Conservation (phyloP, 2,797 vertebrate genomes). For the Hafferia zeledoni region DNA sequence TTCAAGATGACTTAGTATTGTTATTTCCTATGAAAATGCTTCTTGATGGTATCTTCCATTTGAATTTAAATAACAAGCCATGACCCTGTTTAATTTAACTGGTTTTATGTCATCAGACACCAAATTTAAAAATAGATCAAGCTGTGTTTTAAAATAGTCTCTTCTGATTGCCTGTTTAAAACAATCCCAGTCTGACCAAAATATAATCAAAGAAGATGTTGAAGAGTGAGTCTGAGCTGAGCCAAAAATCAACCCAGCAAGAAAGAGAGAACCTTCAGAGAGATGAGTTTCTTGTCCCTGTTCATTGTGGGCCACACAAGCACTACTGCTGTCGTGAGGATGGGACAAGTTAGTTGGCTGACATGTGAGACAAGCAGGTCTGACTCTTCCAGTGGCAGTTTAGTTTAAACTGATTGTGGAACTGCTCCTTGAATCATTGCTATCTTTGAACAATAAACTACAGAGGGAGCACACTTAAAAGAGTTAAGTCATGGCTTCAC, state of each 20-base stretch:
- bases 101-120: background rate
- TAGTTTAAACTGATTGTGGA: background rate
- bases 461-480: background rate
- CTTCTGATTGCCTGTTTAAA: background rate
- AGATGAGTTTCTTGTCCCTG: background rate
- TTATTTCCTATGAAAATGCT: background rate
- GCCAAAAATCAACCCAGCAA: background rate
- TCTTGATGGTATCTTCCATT: background rate
- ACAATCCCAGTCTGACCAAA: background rate
- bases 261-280: background rate
- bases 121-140: background rate
- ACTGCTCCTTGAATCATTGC: background rate
- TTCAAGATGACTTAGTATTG: background rate
- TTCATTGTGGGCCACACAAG: background rate
- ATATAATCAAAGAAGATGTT: background rate
- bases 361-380: background rate
- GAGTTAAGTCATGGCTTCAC: background rate
- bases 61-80: background rate
- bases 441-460: background rate
- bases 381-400: background rate
- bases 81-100: background rate
- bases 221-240: background rate
- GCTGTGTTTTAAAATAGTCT: background rate
- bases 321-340: background rate
- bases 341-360: background rate